Conservation (phyloP, 2,888 invertebrate genomes). For the Schrankia costaestrigalis region DNA sequence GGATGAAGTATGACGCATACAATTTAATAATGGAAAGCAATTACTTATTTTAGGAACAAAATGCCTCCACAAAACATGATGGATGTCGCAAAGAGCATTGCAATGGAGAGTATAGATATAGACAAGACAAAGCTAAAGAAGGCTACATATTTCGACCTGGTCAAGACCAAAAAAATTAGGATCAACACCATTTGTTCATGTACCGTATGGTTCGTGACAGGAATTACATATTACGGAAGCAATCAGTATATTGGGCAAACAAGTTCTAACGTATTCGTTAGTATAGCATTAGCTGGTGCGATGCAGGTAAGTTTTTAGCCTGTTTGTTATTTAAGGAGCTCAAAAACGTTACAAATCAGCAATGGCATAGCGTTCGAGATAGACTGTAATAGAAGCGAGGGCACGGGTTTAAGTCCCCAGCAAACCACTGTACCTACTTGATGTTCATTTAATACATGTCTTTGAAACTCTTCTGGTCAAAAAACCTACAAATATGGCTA, state of each 20-base stretch:
- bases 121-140: slow-evolving; percentile 35
- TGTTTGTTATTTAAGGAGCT: not conserved
- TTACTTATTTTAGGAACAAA: slow-evolving; percentile 54
- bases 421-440: no score
- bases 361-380: no score
- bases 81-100: slow-evolving; percentile 36
- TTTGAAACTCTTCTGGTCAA: no score
- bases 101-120: slow-evolving; percentile 60
- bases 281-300: slow-evolving; percentile 82
- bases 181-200: slow-evolving; percentile 83
- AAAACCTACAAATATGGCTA: no score
- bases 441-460: no score
- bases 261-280: slow-evolving; percentile 87
- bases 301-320: slow-evolving; percentile 38
- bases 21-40: not conserved
- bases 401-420: no score
- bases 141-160: slow-evolving; percentile 80
- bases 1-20: not conserved
- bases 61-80: slow-evolving; percentile 57
- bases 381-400: no score
- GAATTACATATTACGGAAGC: slow-evolving; percentile 89
- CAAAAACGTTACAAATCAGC: not conserved
- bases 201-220: slow-evolving; percentile 87
- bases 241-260: slow-evolving; percentile 88
- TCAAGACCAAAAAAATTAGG: slow-evolving; percentile 82